Evolutionary conservation across 2,888 invertebrate species (phyloP), one percentile per base, ranked within the genome.

Genomic region (Podabrus alpinus): DNA sequence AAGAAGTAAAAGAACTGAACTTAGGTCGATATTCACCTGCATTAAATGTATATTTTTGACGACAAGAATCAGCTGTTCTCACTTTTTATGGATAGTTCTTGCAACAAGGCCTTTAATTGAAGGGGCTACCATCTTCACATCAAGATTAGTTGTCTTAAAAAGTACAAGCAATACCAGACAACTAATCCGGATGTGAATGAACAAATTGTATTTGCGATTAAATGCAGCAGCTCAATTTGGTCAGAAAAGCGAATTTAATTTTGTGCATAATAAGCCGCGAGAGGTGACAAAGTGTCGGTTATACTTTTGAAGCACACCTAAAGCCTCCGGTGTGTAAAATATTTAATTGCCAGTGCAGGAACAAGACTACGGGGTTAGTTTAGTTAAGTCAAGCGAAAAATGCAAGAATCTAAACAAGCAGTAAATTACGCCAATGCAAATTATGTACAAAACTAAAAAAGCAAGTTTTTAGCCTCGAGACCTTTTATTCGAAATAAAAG

Each of bases 391-490:
- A 68, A 71, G 21, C 45, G 19, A 59, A 25, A 21, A 45, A 71
- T 71, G 66, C 71, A 71, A 16, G 25, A 66, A 66, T n/a, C 19
- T 24, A 15, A 24, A 71, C 75, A 75, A 70, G 75, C 75, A 75
- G 70, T 75, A 72, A 71, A 45, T 71, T 72, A 69, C 72, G 75
- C 74, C 68, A 74, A 62, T 64, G 71, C 71, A 64, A 64, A 64
- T 19, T 64, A 64, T 64, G 62, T 64, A 64, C 62, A 64, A 64
- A 64, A 45, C n/a, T 45, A 45, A 45, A 45, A 45, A 45, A 45
- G 45, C 45, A 45, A 45, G 45, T 45, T 45, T 45, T 45, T 45
- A 45, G 45, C 13, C 45, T 45, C 5, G 45, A 45, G 45, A n/a
- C 5, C 0, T n/a, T n/a, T n/a, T 45, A 1, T 45, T 45, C 45